Evolutionary conservation across 1,140 invertebrate species (phyloP), one percentile per base, ranked within the genome.

Genomic region (Aphelenchoides fujianensis): DNA sequence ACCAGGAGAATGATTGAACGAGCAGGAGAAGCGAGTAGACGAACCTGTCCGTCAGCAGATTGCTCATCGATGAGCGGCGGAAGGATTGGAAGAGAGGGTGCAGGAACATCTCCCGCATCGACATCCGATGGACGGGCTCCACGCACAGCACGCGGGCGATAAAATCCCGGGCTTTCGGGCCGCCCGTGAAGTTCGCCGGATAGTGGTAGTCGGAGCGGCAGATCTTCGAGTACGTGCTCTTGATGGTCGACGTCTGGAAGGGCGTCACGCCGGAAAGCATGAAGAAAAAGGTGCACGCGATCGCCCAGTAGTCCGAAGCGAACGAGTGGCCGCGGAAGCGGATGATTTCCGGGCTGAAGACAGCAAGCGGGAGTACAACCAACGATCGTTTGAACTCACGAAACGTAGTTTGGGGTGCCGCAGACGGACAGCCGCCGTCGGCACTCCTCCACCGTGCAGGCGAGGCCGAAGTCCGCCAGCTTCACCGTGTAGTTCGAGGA

Each of bases 231-330:
- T 75, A 75, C 3, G 74, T 75, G 31, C 34, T 27, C 7, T 75
- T 48, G 19, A 79, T 37, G 54, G n/a, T 48, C n/a, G 30, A 28
- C 16, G 76, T 75, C n/a, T 75, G 76, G 72, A 75, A 75, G 12
- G 74, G 74, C 2, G 74, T 77, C 28, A 32, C n/a, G 28, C 74
- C 74, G 28, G 28, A 75, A 9, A 75, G 73, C 74, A 75, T 75
- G 28, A 57, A 75, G 57, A 74, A 75, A 30, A 80, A 75, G 1
- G 74, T 79, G 77, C 74, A 75, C 12, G 77, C 74, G 19, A 75
- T 35, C n/a, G 74, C 76, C 74, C 74, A 75, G 41, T 59, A 67
- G 36, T 75, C 74, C 9, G 74, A 75, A 12, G 66, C 30, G 16
- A 76, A 27, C 41, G 74, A 73, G 53, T 75, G 74, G 2, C 76